phyloP scores from a whole-genome alignment of 30 jellyfish, hydroid and myxozoan genomes.

The Cassiopea andromeda region DNA sequence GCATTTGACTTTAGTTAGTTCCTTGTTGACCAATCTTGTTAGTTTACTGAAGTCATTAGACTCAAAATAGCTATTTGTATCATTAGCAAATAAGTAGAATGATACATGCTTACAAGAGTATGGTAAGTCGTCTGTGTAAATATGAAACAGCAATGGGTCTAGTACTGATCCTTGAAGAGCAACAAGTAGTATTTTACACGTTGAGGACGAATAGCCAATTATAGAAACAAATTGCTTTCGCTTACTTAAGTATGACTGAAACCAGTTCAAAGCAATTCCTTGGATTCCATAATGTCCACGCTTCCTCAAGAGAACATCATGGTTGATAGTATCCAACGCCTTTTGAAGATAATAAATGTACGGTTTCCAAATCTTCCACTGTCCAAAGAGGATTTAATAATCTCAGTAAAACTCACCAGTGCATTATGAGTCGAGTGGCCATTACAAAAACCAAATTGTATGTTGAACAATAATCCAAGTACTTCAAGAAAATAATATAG shows the following conservation, averaged over 20 bases:
- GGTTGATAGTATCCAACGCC: conserved; percentile 55
- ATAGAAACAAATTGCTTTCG: conserved; percentile 26
- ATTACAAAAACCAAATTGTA: conserved; percentile 55
- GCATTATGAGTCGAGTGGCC: background rate
- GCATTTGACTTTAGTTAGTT: conserved; percentile 4
- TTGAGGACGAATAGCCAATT: conserved; percentile 2
- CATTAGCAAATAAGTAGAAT: conserved; percentile 62
- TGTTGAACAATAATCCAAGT: conserved; percentile 44
- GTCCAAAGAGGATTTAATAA: background rate
- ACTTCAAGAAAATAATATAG: conserved; percentile 40
- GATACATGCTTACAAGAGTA: conserved; percentile 21
- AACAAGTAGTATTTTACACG: conserved; percentile 7
- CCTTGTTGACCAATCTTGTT: background rate
- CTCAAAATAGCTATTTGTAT: conserved; percentile 44
- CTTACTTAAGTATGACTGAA: conserved; percentile 49
- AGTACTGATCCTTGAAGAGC: conserved; percentile 68
- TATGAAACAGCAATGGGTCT: conserved; percentile 43
- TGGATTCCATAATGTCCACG: conserved; percentile 61
- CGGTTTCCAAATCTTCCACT: conserved; percentile 36
- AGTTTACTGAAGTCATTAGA: background rate
- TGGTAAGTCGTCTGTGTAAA: conserved; percentile 51
- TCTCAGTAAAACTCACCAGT: background rate
- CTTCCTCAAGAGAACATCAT: conserved; percentile 19
- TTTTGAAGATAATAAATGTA: conserved; percentile 37
- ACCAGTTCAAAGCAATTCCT: conserved; percentile 47